Base-by-base conservation (phyloP, 2,113 vertebrate genomes). In the Myotis davidii region DNA sequence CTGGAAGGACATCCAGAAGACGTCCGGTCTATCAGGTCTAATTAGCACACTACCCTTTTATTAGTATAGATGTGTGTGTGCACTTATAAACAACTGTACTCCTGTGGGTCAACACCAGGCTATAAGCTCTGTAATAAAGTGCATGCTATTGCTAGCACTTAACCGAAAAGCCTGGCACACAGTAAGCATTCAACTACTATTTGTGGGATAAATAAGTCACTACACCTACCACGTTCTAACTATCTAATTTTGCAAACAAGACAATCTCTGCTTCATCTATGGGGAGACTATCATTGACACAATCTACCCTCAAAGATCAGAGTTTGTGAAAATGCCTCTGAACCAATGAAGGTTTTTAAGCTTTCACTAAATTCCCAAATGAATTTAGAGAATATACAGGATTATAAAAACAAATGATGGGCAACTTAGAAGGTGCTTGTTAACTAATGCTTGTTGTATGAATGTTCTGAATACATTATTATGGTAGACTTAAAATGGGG, bases 251-350 rank as follows among this genome's bases (percentile, higher is more conserved):
- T 76, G 34, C 45, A 89, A 87, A 85, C 76, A 76, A 2, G 17
- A 87, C 45, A 79, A 48, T 37, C 37, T 92, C 25, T 9, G 29
- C 77, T 86, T 90, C 16, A 90, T 25, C 52, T 82, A 21, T 64
- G 27, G 34, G 72, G 52, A 77, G 32, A 70, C 77, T 59, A 91
- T 32, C 61, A 94, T 1, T 10, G 25, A 92, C 42, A 85, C 45
- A 88, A 90, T 56, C 18, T 83, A 73, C 4, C 39, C 77, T 88
- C 73, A 34, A 94, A 86, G 42, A 94, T 39, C 42, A 74, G 50
- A 78, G 52, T 70, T 92, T 95, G 61, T 50, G 23, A 96, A 96
- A 85, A 95, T 56, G 25, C 9, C 18, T 77, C 77, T 94, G 77
- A 88, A 92, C 14, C 92, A 82, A 79, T 78, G 21, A 70, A 7